Base-by-base conservation (phyloP, 2,888 invertebrate species). In the Ethmia dodecea region DNA sequence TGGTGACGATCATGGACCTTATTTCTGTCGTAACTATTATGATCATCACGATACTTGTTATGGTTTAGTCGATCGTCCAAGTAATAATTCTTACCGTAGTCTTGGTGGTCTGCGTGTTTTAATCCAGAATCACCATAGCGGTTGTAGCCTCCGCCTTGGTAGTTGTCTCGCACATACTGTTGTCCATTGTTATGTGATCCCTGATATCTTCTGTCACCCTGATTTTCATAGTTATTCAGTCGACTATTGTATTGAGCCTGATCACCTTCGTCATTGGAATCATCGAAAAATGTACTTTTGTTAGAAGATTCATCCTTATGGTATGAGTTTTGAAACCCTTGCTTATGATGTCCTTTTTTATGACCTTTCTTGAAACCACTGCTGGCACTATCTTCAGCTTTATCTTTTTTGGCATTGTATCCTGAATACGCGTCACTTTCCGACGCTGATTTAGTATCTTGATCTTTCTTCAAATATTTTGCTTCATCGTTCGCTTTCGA, bases 271-370 rank as follows among this genome's bases (percentile, higher is more conserved):
- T 87, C 87, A 37, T 74, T 83, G 1, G 71, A 87, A 54, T 92
- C 91, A 52, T 92, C 92, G 53, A 90, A 92, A 66, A 87, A 92
- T 15, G 90, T 91, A 35, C 90, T 89, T 50, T 91, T 91, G 52
- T 89, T 90, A 0, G 91, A 91, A 8, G 89, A 89, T 57, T 92
- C 92, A 47, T 92, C 91, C 62, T 92, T 92, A 52, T 90, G 90
- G 52, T 92, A 92, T 9, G 89, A 88, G 52, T 91, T 91, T 49
- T 88, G 89, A 58, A 91, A 92, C 11, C 92, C 92, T 45, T 90
- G 88, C 37, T 90, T 90, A 48, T 90, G 90, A 45, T 91, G 91
- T 3, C 92, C 92, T 59, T 91, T 91, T 53, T 90, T 91, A 45
- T 91, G 89, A 0, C 81, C 88, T 35, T 78, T 73, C 46, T 87